A percentile compares a stretch with the other conserved stretches of the same genome.
Evolutionary conservation across 1,140 invertebrate species (phyloP).

Genomic region (Polypedilum vanderplanki): DNA sequence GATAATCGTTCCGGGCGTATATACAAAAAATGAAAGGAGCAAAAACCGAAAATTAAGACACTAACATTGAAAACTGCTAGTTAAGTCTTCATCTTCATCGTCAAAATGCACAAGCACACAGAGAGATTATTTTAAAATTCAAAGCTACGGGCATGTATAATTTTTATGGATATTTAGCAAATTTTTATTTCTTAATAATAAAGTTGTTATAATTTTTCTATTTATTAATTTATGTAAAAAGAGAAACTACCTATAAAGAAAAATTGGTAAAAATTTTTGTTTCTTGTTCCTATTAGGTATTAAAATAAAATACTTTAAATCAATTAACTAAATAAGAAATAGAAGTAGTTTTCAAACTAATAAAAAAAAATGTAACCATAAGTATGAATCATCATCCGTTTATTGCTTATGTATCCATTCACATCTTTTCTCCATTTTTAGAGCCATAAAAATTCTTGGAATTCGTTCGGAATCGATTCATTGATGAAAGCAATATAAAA

Average conservation of each 20-base stretch:
- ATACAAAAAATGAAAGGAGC: not conserved
- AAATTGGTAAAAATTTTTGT: no score
- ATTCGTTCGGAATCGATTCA: conserved; percentile 20
- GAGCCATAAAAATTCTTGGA: conserved; percentile 12
- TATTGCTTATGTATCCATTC: not conserved
- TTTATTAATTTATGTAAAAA: no score
- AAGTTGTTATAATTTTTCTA: no score
- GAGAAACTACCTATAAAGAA: no score
- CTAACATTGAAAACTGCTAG: conserved; percentile 25
- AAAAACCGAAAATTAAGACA: conserved; percentile 11
- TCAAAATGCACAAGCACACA: no score
- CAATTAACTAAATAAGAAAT: no score
- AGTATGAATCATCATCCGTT: not conserved
- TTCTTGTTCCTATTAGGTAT: no score
- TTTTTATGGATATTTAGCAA: no score
- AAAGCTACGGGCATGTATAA: not conserved
- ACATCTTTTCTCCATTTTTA: not conserved
- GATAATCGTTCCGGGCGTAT: not conserved
- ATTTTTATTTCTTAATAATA: no score
- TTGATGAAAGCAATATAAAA: not conserved
- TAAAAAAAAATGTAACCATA: not conserved
- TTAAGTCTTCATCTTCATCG: conserved; percentile 23
- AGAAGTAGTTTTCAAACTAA: not conserved
- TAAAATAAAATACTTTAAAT: no score
- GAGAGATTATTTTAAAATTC: no score